phyloP scores from a whole-genome alignment of 2,888 invertebrate genomes.

The Parnassius orleans region DNA sequence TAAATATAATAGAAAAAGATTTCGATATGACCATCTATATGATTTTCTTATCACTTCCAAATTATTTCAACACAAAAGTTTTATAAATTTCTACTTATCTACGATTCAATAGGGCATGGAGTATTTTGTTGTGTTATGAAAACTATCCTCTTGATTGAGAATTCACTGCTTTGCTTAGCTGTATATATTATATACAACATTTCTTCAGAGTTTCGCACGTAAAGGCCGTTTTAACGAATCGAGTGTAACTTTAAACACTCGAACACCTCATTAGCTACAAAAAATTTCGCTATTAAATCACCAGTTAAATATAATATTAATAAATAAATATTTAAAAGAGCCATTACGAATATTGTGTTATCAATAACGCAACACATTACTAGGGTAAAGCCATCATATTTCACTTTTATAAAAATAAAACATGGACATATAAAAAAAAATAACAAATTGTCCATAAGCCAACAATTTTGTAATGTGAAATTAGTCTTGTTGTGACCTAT shows the following conservation, averaged over 20 bases:
- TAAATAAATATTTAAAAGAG: constrained; percentile 8
- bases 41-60: not conserved
- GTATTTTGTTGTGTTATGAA: constrained; percentile 1
- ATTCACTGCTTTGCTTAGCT: not conserved
- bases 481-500: too few species aligned
- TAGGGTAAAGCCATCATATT: constrained; percentile 11
- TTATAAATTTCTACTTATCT: too few species aligned
- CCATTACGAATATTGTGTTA: not conserved
- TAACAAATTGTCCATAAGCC: not conserved
- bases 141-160: not conserved
- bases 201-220: not conserved
- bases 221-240: too few species aligned
- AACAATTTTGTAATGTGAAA: not conserved
- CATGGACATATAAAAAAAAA: constrained; percentile 1
- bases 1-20: constrained; percentile 30
- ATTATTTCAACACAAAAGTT: too few species aligned
- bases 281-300: constrained; percentile 6
- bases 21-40: constrained; percentile 6
- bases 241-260: too few species aligned
- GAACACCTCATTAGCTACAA: constrained; percentile 6
- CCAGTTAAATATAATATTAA: constrained; percentile 5
- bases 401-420: constrained; percentile 7
- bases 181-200: not conserved
- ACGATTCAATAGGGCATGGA: too few species aligned
- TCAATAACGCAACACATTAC: constrained; percentile 8